Conservation (phyloP, 1,140 invertebrate genomes). For the Aphelinus certus region DNA sequence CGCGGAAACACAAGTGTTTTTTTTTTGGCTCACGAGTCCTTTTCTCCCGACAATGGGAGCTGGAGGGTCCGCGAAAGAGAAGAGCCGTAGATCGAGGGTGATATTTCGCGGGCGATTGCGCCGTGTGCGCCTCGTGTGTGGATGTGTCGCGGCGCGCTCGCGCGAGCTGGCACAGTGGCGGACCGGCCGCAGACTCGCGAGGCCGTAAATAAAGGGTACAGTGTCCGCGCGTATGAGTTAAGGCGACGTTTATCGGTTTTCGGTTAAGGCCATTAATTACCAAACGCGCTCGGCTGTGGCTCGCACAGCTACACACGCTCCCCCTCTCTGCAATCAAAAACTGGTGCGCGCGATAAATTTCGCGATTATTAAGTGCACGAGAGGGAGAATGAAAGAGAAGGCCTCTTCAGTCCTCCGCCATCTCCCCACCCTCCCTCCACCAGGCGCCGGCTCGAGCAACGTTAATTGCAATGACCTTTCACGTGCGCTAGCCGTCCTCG, state of each 20-base stretch:
- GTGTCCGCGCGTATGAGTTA: conserved; percentile 35
- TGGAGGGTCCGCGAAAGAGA: too few relatives aligned
- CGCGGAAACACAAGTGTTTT: too few relatives aligned
- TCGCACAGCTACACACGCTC: neutral
- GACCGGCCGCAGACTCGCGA: neutral
- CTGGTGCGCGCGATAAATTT: conserved; percentile 34
- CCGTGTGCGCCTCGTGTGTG: neutral
- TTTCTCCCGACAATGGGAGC: too few relatives aligned
- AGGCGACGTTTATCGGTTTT: conserved; percentile 40
- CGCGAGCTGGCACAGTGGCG: neutral
- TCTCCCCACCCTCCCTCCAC: neutral
- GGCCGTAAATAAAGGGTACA: conserved; percentile 32
- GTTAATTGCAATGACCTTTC: too few relatives aligned
- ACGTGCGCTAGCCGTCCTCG: neutral
- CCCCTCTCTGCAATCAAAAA: conserved; percentile 32
- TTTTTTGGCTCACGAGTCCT: too few relatives aligned
- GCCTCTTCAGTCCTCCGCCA: neutral
- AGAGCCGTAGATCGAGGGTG: neutral
- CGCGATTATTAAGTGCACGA: conserved; percentile 30
- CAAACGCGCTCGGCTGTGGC: neutral
- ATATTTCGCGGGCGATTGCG: neutral
- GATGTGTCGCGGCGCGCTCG: too few relatives aligned
- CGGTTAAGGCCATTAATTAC: conserved; percentile 37
- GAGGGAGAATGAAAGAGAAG: conserved; percentile 7
- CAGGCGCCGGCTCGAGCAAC: too few relatives aligned